Evolutionary conservation across 1,140 invertebrate genomes (phyloP).

Genomic region (Drosophila parvula): DNA sequence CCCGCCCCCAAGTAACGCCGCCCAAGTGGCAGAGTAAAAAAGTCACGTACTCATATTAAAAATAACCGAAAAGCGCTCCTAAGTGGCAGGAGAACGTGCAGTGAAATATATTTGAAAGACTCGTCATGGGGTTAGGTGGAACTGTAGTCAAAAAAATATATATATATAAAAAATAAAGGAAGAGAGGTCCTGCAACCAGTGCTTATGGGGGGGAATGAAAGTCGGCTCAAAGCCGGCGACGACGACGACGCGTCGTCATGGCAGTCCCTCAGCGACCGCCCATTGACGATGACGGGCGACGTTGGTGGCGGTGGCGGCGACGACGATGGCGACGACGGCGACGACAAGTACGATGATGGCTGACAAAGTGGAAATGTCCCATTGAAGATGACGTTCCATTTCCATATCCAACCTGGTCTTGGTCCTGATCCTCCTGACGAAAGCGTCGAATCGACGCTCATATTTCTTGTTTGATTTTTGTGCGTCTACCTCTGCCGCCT

Average conservation of each 20-base stretch:
- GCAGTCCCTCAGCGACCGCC: conserved; percentile 34
- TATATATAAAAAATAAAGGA: neutral
- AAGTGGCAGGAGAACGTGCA: conserved; percentile 78
- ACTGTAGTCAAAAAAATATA: neutral
- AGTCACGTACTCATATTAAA: conserved; percentile 81
- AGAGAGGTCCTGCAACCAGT: neutral
- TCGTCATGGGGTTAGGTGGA: conserved; percentile 25
- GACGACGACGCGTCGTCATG: conserved; percentile 36
- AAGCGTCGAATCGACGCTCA: conserved; percentile 53
- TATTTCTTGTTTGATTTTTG: conserved; percentile 63
- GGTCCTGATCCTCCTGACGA: conserved; percentile 11
- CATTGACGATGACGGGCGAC: conserved; percentile 35
- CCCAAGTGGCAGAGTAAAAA: conserved; percentile 39
- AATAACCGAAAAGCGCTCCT: conserved; percentile 78
- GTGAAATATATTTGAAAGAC: conserved; percentile 71
- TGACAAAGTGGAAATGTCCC: conserved; percentile 79
- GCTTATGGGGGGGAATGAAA: neutral
- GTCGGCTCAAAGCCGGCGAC: conserved; percentile 21
- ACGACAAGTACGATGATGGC: conserved; percentile 56
- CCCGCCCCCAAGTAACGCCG: neutral
- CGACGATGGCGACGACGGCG: conserved; percentile 1
- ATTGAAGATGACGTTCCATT: conserved; percentile 71
- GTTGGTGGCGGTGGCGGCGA: neutral
- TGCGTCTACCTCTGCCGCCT: conserved; percentile 43
- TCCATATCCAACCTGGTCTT: conserved; percentile 7